Base-by-base conservation (phyloP, 2,113 vertebrate species). In the Etia nguti region DNA sequence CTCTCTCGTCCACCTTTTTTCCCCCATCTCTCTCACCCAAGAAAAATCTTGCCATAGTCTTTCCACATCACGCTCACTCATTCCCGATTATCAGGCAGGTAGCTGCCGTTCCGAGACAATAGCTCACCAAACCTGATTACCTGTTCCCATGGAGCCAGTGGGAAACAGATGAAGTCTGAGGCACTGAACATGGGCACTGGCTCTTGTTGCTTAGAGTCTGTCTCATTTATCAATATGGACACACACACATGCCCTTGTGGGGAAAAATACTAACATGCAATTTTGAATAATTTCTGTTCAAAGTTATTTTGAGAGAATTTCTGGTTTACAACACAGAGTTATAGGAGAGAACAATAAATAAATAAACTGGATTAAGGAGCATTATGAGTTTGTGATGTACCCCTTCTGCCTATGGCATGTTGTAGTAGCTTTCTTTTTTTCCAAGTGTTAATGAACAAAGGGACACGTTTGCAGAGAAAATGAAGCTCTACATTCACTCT, bases 31-130 rank as follows among this genome's bases (percentile, higher is more conserved):
- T 86, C 89, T 56, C 85, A 46, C 34, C 80, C 36, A 3, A 79
- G 36, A 26, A 73, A 82, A 89, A 79, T 81, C 86, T 80, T 41
- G 77, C 85, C 79, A 81, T 79, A 80, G 90, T 88, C 88, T 91
- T 85, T 92, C 88, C 82, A 59, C 92, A 88, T 90, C 93, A 88
- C 88, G 86, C 90, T 93, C 89, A 80, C 93, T 95, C 93, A 92
- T 93, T 94, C 93, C 90, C 92, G 93, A 94, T 95, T 94, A 94
- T 79, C 79, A 38, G 92, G 90, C 92, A 90, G 92, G 94, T 90
- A 89, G 90, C 92, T 82, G 89, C 83, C 60, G 82, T 90, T 93
- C 89, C 88, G 48, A 93, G 87, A 93, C 92, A 94, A 94, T 90
- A 90, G 86, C 91, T 92, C 87, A 83, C 85, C 84, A 87, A 94